Percentiles rank a stretch among this genome's conserved stretches.
These are phyloP conservation scores for Poecilia latipinna DNA, from an alignment of 2,113 vertebrate species.

Conservation along the genomic window DNA sequence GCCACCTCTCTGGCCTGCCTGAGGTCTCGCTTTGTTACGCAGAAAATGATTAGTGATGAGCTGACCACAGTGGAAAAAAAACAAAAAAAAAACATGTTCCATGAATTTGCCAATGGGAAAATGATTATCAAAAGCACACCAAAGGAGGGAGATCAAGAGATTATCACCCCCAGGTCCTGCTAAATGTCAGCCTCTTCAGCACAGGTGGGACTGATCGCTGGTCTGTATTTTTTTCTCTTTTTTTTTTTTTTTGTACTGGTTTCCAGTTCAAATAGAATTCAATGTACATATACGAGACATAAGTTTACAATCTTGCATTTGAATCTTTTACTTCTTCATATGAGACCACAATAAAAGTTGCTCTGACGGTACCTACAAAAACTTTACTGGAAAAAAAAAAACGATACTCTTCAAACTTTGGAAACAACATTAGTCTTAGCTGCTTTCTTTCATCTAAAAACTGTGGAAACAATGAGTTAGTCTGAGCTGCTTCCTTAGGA, in stretches of 20 bases:
- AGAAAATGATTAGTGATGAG: slow-evolving; percentile 59
- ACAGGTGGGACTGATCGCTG: neutral
- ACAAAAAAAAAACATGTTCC: slow-evolving; percentile 38
- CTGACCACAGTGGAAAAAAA: slow-evolving; percentile 39
- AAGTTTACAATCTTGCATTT: neutral
- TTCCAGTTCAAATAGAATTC: neutral
- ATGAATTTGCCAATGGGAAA: slow-evolving; percentile 55
- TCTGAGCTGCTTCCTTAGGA: slow-evolving; percentile 12
- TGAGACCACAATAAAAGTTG: neutral
- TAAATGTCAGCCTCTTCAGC: slow-evolving; percentile 47
- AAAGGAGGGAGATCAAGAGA: slow-evolving; percentile 17
- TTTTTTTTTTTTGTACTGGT: neutral
- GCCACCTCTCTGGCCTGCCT: slow-evolving; percentile 51
- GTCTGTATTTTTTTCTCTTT: neutral
- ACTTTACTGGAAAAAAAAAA: neutral
- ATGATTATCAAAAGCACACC: slow-evolving; percentile 43
- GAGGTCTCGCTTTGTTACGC: slow-evolving; percentile 54
- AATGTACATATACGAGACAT: neutral
- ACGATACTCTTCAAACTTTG: slow-evolving; percentile 1
- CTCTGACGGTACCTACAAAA: neutral
- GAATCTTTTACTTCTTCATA: slow-evolving; percentile 10
- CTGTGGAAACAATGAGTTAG: neutral
- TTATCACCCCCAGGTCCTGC: slow-evolving; percentile 12
- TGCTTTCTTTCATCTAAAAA: neutral
- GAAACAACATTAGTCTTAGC: neutral